phyloP scores from a whole-genome alignment of 2,888 invertebrate genomes.

The Linnaemya tessellans region DNA sequence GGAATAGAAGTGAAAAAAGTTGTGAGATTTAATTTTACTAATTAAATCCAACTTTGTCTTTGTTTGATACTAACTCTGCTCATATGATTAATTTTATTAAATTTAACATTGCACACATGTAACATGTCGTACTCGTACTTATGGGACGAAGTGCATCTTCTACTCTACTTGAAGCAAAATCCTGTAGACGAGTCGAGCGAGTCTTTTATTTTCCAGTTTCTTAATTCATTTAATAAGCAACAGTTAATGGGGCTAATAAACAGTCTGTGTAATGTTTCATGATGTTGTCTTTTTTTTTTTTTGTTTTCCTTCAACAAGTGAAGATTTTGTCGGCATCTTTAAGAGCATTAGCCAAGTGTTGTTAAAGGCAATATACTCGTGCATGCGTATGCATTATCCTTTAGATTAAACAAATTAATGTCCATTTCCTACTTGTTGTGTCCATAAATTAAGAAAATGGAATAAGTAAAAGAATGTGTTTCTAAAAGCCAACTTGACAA shows the following conservation, averaged over 20 bases:
- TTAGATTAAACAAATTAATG: conserved; percentile 12
- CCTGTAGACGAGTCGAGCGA: conserved; percentile 2
- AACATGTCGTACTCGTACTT: neutral
- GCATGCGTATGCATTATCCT: neutral
- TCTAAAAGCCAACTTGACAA: too few species aligned
- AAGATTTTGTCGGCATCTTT: conserved; percentile 13
- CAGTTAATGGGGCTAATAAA: conserved; percentile 55
- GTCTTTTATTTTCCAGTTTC: conserved; percentile 11
- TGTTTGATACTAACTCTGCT: conserved; percentile 60
- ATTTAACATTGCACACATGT: conserved; percentile 44
- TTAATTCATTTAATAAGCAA: conserved; percentile 51
- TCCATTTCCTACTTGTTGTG: neutral
- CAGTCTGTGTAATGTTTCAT: conserved; percentile 15
- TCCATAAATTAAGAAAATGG: neutral
- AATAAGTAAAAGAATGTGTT: too few species aligned
- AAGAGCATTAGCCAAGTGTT: neutral
- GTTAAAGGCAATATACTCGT: neutral
- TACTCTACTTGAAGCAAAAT: conserved; percentile 1
- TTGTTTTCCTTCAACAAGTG: conserved; percentile 34
- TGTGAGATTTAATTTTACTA: conserved; percentile 71
- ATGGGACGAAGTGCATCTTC: neutral
- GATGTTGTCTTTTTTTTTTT: neutral
- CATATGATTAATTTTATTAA: conserved; percentile 69
- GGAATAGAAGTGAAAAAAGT: conserved; percentile 53
- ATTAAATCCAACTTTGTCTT: conserved; percentile 71